Evolutionary conservation across 2,113 vertebrate genomes (phyloP).

Genomic region (Dicerorhinus sumatrensis): DNA sequence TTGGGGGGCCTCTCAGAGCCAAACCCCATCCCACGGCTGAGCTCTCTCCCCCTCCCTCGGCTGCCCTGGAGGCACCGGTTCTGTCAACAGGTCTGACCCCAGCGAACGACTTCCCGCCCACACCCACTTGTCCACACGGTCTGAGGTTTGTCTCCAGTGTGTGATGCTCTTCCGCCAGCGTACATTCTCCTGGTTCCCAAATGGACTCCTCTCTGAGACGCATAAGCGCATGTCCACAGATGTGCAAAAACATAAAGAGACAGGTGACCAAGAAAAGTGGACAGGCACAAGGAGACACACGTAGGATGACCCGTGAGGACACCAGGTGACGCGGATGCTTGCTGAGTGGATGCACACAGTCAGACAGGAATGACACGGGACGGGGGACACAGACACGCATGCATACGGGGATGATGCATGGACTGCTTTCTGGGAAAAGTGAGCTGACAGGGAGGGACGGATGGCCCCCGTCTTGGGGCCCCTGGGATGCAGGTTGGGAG

Average conservation of each 20-base stretch:
- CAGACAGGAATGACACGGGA: neutral
- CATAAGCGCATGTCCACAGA: neutral
- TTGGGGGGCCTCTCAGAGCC: neutral
- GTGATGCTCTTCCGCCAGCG: constrained; percentile 95
- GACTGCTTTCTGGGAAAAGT: neutral
- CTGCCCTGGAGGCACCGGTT: fast-evolving
- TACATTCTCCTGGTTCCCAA: constrained; percentile 94
- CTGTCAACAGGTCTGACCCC: neutral
- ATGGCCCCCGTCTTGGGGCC: fast-evolving
- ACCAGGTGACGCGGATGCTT: fast-evolving
- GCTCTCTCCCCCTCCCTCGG: neutral
- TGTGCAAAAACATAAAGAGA: neutral
- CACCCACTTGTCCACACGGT: constrained; percentile 94
- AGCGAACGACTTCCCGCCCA: fast-evolving
- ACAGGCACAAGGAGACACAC: neutral
- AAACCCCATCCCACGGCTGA: fast-evolving
- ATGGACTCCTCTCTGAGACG: constrained; percentile 92
- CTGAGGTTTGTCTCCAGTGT: constrained; percentile 94
- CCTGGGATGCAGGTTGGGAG: neutral
- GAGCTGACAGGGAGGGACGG: neutral
- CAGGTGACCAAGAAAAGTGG: fast-evolving
- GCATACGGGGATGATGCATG: fast-evolving
- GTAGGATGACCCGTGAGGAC: neutral
- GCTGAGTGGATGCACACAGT: fast-evolving
- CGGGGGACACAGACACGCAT: fast-evolving